A percentile compares a stretch with the other conserved stretches of the same genome.
Evolutionary conservation across 2,888 invertebrate species (phyloP).

Genomic region (Melinopterus prodromus): DNA sequence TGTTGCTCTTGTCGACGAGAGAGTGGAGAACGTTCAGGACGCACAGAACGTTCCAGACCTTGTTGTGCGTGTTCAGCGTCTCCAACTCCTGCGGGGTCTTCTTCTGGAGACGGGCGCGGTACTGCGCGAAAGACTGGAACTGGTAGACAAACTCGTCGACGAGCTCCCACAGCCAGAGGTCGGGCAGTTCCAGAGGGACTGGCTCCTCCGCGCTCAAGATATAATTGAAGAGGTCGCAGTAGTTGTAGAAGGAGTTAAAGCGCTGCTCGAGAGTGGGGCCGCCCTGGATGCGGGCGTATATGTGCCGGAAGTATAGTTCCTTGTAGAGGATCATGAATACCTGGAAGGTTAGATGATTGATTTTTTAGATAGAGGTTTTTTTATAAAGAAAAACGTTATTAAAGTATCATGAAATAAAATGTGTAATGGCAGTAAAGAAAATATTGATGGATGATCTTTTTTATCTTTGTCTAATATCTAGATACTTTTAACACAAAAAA

Average conservation of each 20-base stretch:
- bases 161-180: constrained; percentile 99
- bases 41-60: constrained; percentile 98
- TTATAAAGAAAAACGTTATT: no score
- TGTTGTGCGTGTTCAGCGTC: constrained; percentile 79
- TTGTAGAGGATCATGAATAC: constrained; percentile 96
- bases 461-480: no score
- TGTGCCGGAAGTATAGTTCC: constrained; percentile 96
- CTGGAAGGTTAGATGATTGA: constrained; percentile 59
- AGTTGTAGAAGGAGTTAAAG: constrained; percentile 96
- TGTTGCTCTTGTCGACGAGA: constrained; percentile 96
- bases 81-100: constrained; percentile 83
- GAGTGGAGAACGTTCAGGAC: constrained; percentile 98
- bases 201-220: constrained; percentile 91
- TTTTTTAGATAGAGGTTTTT: background rate
- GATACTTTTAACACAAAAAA: no score
- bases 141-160: constrained; percentile 99
- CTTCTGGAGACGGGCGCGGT: constrained; percentile 75
- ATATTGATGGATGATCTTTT: no score
- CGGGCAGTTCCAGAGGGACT: constrained; percentile 89
- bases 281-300: constrained; percentile 91
- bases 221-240: constrained; percentile 97
- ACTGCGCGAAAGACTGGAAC: constrained; percentile 91
- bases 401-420: no score
- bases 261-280: constrained; percentile 92
- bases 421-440: no score